Percentiles rank a stretch among this genome's conserved stretches.
Conservation (phyloP, 2,113 vertebrate genomes). For the Hippocampus mohnikei region DNA sequence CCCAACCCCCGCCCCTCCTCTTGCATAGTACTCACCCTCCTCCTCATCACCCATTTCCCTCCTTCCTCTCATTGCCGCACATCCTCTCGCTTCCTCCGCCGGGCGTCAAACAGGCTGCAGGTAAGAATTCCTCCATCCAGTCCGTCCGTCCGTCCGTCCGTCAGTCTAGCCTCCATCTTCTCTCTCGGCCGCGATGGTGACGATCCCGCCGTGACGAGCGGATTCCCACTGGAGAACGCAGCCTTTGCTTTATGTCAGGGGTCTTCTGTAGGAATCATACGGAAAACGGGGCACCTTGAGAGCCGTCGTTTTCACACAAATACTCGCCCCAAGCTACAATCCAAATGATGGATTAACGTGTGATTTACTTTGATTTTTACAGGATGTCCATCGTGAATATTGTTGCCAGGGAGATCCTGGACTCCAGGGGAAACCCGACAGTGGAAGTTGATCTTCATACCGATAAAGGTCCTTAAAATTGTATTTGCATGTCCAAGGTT, state of each 20-base stretch:
- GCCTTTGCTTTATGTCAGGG: neutral
- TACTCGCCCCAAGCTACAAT: neutral
- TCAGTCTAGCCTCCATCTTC: slow-evolving; percentile 10
- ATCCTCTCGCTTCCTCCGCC: slow-evolving; percentile 46
- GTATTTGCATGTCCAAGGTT: neutral
- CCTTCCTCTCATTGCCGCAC: slow-evolving; percentile 47
- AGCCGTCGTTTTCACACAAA: too few relatives aligned
- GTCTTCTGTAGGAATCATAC: neutral
- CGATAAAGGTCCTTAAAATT: slow-evolving; percentile 76
- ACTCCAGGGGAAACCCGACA: slow-evolving; percentile 79
- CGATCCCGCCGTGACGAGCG: neutral
- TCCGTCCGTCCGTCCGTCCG: neutral
- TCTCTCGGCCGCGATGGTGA: slow-evolving; percentile 21
- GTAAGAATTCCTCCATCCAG: slow-evolving; percentile 51
- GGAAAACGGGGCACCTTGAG: too few relatives aligned
- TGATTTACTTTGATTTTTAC: slow-evolving; percentile 6
- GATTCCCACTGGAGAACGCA: neutral
- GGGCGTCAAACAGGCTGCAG: slow-evolving; percentile 63
- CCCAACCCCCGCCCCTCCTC: slow-evolving; percentile 53
- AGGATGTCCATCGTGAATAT: slow-evolving; percentile 87
- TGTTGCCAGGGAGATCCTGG: slow-evolving; percentile 90
- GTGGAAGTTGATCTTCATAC: slow-evolving; percentile 87
- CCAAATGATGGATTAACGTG: neutral
- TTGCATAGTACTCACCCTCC: slow-evolving; percentile 43
- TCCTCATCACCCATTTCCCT: slow-evolving; percentile 33